Percentiles rank a stretch among this genome's conserved stretches.
Evolutionary conservation across 2,797 vertebrate species (phyloP).

Genomic region (Aplochiton taeniatus): DNA sequence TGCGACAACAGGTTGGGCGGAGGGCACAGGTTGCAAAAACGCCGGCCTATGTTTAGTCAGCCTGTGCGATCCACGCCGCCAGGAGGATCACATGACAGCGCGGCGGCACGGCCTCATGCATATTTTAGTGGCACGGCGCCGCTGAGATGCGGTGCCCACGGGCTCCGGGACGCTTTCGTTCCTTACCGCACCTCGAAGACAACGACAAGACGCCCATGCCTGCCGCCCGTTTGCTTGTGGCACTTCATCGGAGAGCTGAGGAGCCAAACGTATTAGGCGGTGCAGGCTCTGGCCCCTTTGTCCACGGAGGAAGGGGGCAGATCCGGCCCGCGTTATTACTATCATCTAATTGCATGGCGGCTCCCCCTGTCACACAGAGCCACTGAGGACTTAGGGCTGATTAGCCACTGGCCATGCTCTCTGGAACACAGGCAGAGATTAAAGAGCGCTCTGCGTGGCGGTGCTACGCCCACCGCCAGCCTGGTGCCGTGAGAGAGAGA

Average conservation of each 20-base stretch:
- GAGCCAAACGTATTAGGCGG: constrained; percentile 8
- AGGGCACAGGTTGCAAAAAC: constrained; percentile 40
- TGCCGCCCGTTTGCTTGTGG: constrained; percentile 20
- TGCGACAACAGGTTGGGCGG: constrained; percentile 23
- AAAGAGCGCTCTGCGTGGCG: too few species aligned
- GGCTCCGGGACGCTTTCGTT: background rate
- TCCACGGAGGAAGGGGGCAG: constrained; percentile 6
- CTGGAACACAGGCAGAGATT: too few species aligned
- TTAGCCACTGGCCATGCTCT: background rate
- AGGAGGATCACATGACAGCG: constrained; percentile 34
- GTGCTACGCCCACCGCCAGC: too few species aligned
- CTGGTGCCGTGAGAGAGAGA: background rate
- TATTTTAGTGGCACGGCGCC: constrained; percentile 31
- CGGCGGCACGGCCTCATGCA: constrained; percentile 24
- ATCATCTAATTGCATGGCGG: constrained; percentile 5
- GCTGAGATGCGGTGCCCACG: too few species aligned
- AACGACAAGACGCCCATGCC: background rate
- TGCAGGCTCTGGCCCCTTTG: constrained; percentile 22
- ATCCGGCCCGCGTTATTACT: background rate
- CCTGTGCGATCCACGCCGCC: constrained; percentile 15
- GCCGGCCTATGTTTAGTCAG: constrained; percentile 46
- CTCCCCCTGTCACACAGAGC: constrained; percentile 14
- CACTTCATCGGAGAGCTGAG: constrained; percentile 20
- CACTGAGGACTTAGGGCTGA: constrained; percentile 16
- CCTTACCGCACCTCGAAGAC: constrained; percentile 1